These are phyloP conservation scores for Hypocryptadius cinnamomeus DNA, from an alignment of 2,113 vertebrate species.

Conservation along the genomic window DNA sequence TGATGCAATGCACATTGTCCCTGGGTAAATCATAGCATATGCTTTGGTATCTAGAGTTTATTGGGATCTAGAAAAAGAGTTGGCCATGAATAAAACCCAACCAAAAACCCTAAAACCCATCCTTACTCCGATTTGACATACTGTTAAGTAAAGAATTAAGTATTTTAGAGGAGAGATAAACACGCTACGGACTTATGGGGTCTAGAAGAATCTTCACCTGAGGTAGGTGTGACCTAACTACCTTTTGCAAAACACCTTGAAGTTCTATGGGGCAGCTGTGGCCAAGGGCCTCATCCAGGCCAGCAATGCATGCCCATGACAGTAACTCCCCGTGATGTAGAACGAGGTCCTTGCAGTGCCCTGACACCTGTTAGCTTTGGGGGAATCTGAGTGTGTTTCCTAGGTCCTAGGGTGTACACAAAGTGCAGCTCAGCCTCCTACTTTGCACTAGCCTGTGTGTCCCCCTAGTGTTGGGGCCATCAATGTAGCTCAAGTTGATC, in stretches of 20 bases:
- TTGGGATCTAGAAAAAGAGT: not conserved
- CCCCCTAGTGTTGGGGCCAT: not conserved
- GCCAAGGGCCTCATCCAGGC: not conserved
- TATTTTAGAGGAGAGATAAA: not conserved
- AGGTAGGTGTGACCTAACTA: not conserved
- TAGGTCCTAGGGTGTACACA: not conserved
- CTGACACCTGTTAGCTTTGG: not conserved
- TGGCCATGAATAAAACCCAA: not conserved
- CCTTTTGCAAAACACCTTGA: not conserved
- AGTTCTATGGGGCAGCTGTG: not conserved
- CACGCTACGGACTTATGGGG: not conserved
- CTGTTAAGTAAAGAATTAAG: not conserved
- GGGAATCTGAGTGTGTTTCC: not conserved
- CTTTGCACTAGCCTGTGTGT: not conserved
- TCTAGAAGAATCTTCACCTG: not conserved
- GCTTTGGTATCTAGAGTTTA: not conserved
- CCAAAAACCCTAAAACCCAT: not conserved
- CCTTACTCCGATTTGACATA: not conserved
- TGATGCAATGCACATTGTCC: not conserved
- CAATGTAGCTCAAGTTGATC: fast-evolving
- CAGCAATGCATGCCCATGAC: fast-evolving
- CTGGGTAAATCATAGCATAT: not conserved
- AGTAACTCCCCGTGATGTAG: not conserved
- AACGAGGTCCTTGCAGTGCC: fast-evolving
- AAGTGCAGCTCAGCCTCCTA: not conserved